Evolutionary conservation across 1,140 invertebrate species (phyloP), one percentile per base, ranked within the genome.

Genomic region (Bombus waltoni): DNA sequence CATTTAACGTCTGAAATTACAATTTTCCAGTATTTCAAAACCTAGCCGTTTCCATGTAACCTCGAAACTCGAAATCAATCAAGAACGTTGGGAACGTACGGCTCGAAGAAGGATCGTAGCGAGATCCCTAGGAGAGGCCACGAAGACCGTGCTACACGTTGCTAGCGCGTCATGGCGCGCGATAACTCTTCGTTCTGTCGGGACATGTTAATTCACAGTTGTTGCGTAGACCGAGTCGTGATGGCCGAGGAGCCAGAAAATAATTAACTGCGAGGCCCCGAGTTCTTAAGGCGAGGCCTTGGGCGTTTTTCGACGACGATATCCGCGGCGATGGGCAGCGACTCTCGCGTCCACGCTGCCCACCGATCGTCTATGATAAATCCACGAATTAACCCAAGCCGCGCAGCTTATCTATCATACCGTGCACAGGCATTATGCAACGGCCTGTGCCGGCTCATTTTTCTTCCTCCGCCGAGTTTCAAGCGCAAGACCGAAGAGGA

Each of bases 331-430:
- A 70, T 70, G 35, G 22, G 22, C 38, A 25, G 68, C 22, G 8
- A 18, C 22, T 9, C 22, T 38, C 38, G 25, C 70, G 66, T 74
- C 47, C 78, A 35, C 68, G 47, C 40, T 62, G 38, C n/a, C 42
- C 42, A 22, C 42, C 32, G 80, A 75, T 87, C 86, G 53, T 32
- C 74, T 66, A 62, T 88, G 88, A 89, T 89, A 80, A 86, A 89
- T 89, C 78, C 87, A 86, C 83, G 83, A 89, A 89, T 88, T 88
- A 89, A 89, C 87, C 87, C 78, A n/a, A 85, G 62, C 73, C 59
- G 47, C 53, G 59, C 53, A 40, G 73, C 87, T 84, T 88, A 88
- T 88, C 73, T 77, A 88, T 88, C 87, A 88, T 42, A 66, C 22
- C 44, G 53, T 35, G 65, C 47, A 65, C 18, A 42, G 62, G 28